Base-by-base conservation (phyloP, 1,140 invertebrate genomes). In the Atta colombica region DNA sequence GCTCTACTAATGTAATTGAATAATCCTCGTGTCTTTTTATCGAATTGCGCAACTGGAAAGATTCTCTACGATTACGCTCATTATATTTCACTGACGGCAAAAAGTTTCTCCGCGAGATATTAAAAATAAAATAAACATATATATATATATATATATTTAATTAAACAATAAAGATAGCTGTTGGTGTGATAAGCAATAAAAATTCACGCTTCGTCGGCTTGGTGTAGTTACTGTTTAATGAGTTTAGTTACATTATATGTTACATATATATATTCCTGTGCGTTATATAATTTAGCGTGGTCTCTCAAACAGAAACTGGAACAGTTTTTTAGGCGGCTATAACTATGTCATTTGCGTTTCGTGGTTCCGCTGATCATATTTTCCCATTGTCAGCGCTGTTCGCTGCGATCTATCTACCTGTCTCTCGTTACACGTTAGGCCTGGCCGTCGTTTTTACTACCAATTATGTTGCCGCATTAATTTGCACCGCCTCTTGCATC, bases 401-500 rank as follows among this genome's bases (percentile, higher is more conserved):
- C 18, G 39, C 39, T 53, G 77, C 58, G 74, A 84, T 89, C 66
- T 35, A 60, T 89, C 63, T 81, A 80, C 53, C 82, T 68, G 75
- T 77, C 75, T 78, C 77, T 58, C 35, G 77, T 10, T 25, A 31
- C 31, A 31, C 63, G 71, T 87, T 72, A 49, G 55, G 51, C 39
- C 60, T 77, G 61, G 72, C 31, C 74, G 18, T 74, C 69, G 82
- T 87, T 91, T 88, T 77, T 85, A 61, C 84, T 45, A 35, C 68
- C 74, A 88, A 86, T 91, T 91, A 87, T 21, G 51, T 75, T 68
- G 49, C 61, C 25, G 51, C 77, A 80, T 86, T 87, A 80, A 78
- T 88, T 88, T 87, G 49, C 72, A 63, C 87, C 45, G n/a, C 21
- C 68, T 69, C 61, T 25, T 51, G 66, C 45, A 49, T 68, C 69